Evolutionary conservation across 2,797 vertebrate genomes (phyloP).

Genomic region (Carduelis carduelis): DNA sequence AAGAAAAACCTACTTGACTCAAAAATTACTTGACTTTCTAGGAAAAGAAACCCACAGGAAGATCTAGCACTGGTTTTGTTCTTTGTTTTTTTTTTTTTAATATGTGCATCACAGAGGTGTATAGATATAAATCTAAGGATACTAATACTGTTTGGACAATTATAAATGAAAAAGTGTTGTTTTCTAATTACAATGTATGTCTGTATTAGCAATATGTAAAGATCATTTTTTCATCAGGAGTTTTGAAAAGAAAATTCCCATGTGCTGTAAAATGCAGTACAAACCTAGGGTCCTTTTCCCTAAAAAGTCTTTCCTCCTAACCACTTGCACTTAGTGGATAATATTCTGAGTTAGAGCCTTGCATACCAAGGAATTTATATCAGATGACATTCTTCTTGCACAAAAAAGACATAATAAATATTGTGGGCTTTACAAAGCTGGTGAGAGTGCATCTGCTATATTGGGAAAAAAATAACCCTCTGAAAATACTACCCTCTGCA

Average conservation of each 20-base stretch:
- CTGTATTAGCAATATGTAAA: not conserved
- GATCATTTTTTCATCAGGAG: not conserved
- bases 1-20: not conserved
- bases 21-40: not conserved
- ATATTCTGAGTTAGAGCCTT: not conserved
- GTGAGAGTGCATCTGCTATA: not conserved
- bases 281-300: not conserved
- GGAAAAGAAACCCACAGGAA: not conserved
- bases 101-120: not conserved
- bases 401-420: constrained; percentile 10
- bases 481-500: not conserved
- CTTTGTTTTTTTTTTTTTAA: not conserved
- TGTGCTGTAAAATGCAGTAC: not conserved
- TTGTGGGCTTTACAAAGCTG: not conserved
- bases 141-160: not conserved
- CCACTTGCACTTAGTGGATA: not conserved
- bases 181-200: not conserved
- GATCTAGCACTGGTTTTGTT: not conserved
- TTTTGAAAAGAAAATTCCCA: not conserved
- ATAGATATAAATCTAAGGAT: not conserved
- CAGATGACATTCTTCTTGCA: not conserved
- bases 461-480: not conserved
- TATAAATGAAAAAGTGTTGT: not conserved
- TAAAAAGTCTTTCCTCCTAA: not conserved
- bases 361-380: not conserved